A percentile compares a stretch with the other conserved stretches of the same genome.
Conservation (phyloP, 1,140 invertebrate species). For the Telenomus remus region DNA sequence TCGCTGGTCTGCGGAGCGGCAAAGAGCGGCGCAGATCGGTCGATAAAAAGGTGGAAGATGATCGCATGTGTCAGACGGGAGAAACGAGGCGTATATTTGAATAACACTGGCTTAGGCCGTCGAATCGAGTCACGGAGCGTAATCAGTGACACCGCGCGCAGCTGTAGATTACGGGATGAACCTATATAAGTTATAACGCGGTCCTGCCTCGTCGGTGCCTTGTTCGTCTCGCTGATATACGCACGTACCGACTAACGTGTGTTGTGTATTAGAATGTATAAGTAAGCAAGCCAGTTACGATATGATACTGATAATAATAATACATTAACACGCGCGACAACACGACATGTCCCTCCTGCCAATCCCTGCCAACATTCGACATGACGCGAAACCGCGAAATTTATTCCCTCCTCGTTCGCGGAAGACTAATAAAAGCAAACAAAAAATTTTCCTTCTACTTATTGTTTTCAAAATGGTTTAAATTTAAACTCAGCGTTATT, state of each 20-base stretch:
- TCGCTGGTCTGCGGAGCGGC: no score
- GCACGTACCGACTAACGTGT: slow-evolving; percentile 29
- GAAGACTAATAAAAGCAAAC: no score
- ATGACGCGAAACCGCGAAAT: not conserved
- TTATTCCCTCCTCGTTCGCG: no score
- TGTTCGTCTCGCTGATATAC: slow-evolving; percentile 31
- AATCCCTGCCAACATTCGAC: slow-evolving; percentile 21
- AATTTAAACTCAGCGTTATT: no score
- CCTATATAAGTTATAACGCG: slow-evolving; percentile 44
- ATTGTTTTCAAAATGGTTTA: no score
- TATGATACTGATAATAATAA: slow-evolving; percentile 44
- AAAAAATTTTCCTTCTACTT: no score
- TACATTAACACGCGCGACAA: slow-evolving; percentile 44
- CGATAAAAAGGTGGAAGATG: slow-evolving; percentile 37
- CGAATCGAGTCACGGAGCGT: slow-evolving; percentile 32
- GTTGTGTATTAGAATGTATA: slow-evolving; percentile 43
- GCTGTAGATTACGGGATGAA: slow-evolving; percentile 41
- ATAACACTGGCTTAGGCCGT: slow-evolving; percentile 49
- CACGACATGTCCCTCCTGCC: slow-evolving; percentile 22
- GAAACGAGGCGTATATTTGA: slow-evolving; percentile 47
- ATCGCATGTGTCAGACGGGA: slow-evolving; percentile 39
- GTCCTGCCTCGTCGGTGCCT: slow-evolving; percentile 28
- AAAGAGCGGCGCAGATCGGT: slow-evolving; percentile 10
- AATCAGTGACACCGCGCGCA: slow-evolving; percentile 43
- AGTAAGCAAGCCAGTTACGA: slow-evolving; percentile 35